A percentile compares a stretch with the other conserved stretches of the same genome.
Conservation (phyloP, 2,888 invertebrate species). For the Hymenopus coronatus region DNA sequence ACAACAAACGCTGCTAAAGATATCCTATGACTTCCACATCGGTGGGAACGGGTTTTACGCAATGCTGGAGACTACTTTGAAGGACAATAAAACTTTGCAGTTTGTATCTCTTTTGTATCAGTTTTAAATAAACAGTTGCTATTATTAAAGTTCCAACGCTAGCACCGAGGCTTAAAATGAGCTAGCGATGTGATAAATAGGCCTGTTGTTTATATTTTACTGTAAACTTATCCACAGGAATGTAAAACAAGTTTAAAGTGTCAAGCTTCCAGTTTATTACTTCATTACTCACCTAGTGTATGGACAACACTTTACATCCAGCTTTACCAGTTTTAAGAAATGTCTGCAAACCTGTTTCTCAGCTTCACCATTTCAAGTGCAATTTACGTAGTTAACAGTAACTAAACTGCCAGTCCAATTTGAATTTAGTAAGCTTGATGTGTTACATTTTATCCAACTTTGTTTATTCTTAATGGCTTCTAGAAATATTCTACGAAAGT, state of each 20-base stretch:
- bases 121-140: no score
- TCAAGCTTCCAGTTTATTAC: not conserved
- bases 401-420: not conserved
- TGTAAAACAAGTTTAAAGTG: not conserved
- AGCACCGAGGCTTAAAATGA: not conserved
- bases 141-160: no score
- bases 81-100: no score
- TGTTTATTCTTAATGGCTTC: no score
- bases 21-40: no score
- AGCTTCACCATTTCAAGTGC: not conserved
- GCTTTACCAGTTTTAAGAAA: not conserved
- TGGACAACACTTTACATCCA: not conserved
- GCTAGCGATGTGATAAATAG: not conserved
- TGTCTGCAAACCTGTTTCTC: not conserved
- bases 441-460: no score
- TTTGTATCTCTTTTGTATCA: no score
- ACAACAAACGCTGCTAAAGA: no score
- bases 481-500: no score
- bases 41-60: no score
- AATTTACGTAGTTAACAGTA: not conserved
- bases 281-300: not conserved
- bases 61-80: no score
- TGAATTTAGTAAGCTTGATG: no score
- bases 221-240: not conserved
- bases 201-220: not conserved